phyloP scores from a whole-genome alignment of 2,888 invertebrate genomes.

The Dexiosoma caninum region DNA sequence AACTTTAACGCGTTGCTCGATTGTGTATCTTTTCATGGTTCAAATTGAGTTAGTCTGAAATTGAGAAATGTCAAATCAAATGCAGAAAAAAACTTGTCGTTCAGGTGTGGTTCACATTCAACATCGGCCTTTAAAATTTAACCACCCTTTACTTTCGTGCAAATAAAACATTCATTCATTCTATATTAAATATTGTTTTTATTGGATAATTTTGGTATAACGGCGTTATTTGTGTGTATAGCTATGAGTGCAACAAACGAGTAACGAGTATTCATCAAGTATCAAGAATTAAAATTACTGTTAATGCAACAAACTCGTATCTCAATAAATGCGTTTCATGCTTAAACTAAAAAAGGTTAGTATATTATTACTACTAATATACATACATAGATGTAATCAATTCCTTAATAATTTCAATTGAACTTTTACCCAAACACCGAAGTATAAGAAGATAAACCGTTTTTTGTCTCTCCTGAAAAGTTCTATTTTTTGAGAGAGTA shows the following conservation, averaged over 20 bases:
- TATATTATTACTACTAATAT: neutral
- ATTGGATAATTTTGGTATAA: conserved; percentile 20
- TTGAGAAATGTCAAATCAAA: no score
- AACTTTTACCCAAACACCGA: neutral
- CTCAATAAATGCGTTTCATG: conserved; percentile 25
- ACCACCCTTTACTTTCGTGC: neutral
- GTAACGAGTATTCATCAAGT: neutral
- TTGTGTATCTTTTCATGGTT: no score
- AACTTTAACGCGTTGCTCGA: no score
- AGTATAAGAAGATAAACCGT: neutral
- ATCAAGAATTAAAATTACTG: conserved; percentile 16
- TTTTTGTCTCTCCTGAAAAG: neutral
- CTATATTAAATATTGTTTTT: conserved; percentile 4
- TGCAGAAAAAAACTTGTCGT: no score
- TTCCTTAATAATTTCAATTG: neutral
- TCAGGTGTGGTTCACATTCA: no score
- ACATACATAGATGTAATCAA: neutral
- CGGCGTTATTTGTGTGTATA: conserved; percentile 19
- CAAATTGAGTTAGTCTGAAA: no score
- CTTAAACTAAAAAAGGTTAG: neutral
- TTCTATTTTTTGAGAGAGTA: neutral
- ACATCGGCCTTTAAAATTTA: no score
- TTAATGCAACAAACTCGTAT: conserved; percentile 15
- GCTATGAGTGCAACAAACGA: no score
- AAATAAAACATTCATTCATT: conserved; percentile 8